Evolutionary conservation across 2,113 vertebrate genomes (phyloP).

Genomic region (Oncorhynchus gorbuscha): DNA sequence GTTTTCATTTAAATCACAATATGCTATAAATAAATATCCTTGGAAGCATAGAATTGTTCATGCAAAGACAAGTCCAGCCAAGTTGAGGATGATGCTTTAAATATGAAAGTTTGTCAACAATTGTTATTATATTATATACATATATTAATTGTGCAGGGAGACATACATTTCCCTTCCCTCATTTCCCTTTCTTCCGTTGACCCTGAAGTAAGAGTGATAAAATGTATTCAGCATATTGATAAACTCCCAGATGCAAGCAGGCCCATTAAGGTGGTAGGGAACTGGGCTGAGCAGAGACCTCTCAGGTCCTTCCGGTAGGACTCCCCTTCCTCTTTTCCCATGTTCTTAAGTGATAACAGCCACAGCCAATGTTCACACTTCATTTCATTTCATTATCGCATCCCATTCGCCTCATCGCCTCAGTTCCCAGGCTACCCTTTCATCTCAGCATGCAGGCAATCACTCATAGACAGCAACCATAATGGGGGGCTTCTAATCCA

Average conservation of each 20-base stretch:
- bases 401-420: slow-evolving; percentile 61
- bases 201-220: slow-evolving; percentile 14
- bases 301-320: slow-evolving; percentile 36
- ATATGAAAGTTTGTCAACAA: neutral
- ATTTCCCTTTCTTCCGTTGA: neutral
- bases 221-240: slow-evolving; percentile 38
- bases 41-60: neutral
- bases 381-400: slow-evolving; percentile 72
- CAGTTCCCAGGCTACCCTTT: slow-evolving; percentile 59
- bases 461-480: slow-evolving; percentile 64
- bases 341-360: slow-evolving; percentile 70
- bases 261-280: slow-evolving; percentile 24
- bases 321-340: slow-evolving; percentile 47
- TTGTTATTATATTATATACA: neutral
- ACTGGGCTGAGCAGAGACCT: slow-evolving; percentile 39
- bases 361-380: slow-evolving; percentile 67
- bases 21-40: neutral
- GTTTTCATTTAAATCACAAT: neutral
- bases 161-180: neutral
- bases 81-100: neutral
- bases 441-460: slow-evolving; percentile 63
- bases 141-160: neutral
- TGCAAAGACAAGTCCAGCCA: neutral
- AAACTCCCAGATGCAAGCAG: slow-evolving; percentile 24
- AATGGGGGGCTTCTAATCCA: slow-evolving; percentile 65